Evolutionary conservation across 1,140 invertebrate genomes (phyloP), one percentile per base, ranked within the genome.

Genomic region (Diabrotica undecimpunctata): DNA sequence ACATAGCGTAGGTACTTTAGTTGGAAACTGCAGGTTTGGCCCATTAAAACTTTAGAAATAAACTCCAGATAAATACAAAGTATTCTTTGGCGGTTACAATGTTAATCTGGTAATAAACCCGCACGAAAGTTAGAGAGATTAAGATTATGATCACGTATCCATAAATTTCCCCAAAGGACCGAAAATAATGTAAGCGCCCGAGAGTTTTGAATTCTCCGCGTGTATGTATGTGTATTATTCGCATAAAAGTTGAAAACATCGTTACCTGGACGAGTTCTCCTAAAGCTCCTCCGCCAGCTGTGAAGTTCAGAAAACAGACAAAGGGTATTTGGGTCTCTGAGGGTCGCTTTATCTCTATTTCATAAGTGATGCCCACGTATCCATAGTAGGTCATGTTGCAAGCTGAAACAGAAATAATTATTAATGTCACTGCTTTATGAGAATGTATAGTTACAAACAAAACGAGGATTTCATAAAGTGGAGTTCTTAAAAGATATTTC

Each of bases 361-460:
- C 86, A 80, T 92, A 92, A 5, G 90, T 92, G 54, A 87, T 82
- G 0, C 90, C 90, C 12, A 91, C 86, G 72, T 90, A 88, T 2
- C 90, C 91, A 79, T 87, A 90, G 76, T 92, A 90, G 10, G 90
- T 92, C 70, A 88, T 83, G 80, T 93, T 93, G 81, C 91, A 93
- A 41, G 89, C 91, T 93, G 84, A 55, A 84, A 83, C 46, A 57
- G 41, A 64, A 58, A 56, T 46, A 8, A 46, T 46, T 46, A 46
- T 46, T n/a, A 46, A 46, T 46, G 4, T 46, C 8, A 46, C n/a
- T 46, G n/a, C 5, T 46, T 46, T n/a, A 46, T 46, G 41, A 46
- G 25, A 25, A 25, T 25, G 25, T 25, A 25, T 25, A 25, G 25
- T 25, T 2, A 25, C 25, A 25, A 25, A 25, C 25, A 25, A 25